These are phyloP conservation scores for human (Homo sapiens) DNA, from an alignment of 2,113 vertebrate genomes.

Conservation along the genomic window GRCh38 chr13:40016501-40017000, in stretches of 20 bases:
- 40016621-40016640: neutral
- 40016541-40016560: neutral
- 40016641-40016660: neutral
- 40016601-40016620: neutral
- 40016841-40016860: neutral
- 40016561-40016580: neutral
- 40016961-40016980: neutral
- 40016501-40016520: neutral
- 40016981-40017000: neutral
- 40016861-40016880: neutral
- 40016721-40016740: neutral
- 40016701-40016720: neutral
- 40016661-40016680: slow-evolving; percentile 10
- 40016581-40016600: neutral
- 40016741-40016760: neutral
- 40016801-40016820: neutral
- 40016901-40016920: neutral
- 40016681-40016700: neutral
- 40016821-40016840: slow-evolving; percentile 42
- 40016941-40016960: neutral
- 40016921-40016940: neutral
- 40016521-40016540: neutral
- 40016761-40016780: neutral
- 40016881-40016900: neutral
- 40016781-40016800: slow-evolving; percentile 13